Evolutionary conservation across 2,888 invertebrate species (phyloP), one percentile per base, ranked within the genome.

Genomic region (Philopedon plagiatum): DNA sequence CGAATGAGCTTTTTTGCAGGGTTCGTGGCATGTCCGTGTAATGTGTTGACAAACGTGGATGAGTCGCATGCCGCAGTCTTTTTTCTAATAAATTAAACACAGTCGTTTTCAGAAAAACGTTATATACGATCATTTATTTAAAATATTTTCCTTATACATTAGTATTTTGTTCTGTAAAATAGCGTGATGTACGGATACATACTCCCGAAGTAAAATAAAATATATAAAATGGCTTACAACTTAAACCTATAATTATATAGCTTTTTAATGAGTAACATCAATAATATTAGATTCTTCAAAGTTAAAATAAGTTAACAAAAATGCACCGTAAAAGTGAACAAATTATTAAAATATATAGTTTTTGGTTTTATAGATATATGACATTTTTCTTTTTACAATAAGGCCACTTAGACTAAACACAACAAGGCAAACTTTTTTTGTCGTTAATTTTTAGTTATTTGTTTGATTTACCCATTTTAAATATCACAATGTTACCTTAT

Each of bases 401-500:
- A 44, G 44, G 44, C 15, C 44, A 44, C 44, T 44, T 34, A 2
- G 5, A 34, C 11, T 34, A n/a, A n/a, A n/a, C n/a, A n/a, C n/a
- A n/a, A n/a, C n/a, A n/a, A n/a, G n/a, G n/a, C n/a, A n/a, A n/a
- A n/a, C n/a, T n/a, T n/a, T n/a, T 34, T 34, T 1, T 11, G 3
- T 34, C 11, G 8, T 34, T 34, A 15, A 15, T 39, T 39, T 39
- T 39, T 4, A 11, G 2, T 9, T 34, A 7, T 15, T 15, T 39
- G 15, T 4, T 46, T 23, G 13, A 21, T 23, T 23, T 46, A 23
- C 21, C 21, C 23, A 21, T n/a, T 18, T 54, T 15, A 23, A 54
- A 54, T 54, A 54, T 54, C 51, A 54, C 51, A 54, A 46, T 46
- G 51, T 54, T 54, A 54, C 29, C 15, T 18, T 29, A 15, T 29